Percentiles rank a stretch among this genome's conserved stretches.
Evolutionary conservation across 1,140 invertebrate species (phyloP).

Genomic region (Triops longicaudatus): DNA sequence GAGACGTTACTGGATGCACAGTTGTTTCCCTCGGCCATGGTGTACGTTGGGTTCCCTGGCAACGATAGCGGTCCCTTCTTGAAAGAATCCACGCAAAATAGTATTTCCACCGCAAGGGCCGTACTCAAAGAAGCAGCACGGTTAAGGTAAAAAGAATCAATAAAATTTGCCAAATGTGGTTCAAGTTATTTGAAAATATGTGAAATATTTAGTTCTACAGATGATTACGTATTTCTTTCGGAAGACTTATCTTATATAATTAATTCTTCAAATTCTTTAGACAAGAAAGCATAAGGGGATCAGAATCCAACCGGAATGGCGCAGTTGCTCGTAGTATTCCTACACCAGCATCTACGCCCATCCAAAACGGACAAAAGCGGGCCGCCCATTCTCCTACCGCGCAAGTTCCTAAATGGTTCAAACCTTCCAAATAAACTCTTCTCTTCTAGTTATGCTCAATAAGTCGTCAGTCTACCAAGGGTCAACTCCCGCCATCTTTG

Average conservation of each 20-base stretch:
- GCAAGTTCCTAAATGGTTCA: background rate
- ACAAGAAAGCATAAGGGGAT: background rate
- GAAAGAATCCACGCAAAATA: background rate
- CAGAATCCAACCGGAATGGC: no score
- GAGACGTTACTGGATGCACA: background rate
- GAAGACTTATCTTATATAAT: background rate
- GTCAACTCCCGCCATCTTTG: no score
- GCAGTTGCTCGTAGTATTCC: background rate
- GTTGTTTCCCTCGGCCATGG: background rate
- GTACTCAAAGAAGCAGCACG: slow-evolving; percentile 3
- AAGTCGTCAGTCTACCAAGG: no score
- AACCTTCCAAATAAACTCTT: background rate
- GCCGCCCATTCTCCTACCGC: background rate
- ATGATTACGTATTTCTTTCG: no score
- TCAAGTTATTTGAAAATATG: no score
- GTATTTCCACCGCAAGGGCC: background rate
- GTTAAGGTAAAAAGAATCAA: background rate
- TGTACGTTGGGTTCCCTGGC: background rate
- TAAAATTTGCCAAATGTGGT: no score
- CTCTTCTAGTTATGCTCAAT: background rate
- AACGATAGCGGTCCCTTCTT: background rate
- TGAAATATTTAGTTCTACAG: no score
- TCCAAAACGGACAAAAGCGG: background rate
- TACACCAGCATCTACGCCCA: background rate
- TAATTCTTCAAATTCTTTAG: background rate